phyloP scores from a whole-genome alignment of 2,113 vertebrate species.

The Elgaria multicarinata region DNA sequence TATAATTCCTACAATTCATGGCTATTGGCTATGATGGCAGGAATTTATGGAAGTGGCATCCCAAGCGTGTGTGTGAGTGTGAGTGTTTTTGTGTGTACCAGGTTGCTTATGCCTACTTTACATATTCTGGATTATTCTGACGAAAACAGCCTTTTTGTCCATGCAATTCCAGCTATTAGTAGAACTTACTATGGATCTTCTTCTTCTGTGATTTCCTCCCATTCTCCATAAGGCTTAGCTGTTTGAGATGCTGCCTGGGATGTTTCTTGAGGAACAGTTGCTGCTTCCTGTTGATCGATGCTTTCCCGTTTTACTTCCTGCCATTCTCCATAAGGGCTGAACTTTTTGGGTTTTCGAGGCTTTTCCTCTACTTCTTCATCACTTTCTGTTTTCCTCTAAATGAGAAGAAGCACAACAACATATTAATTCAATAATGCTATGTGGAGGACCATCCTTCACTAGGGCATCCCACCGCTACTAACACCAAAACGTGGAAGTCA shows the following conservation, averaged over 20 bases:
- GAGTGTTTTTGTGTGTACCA: too few relatives aligned
- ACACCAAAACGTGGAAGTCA: too few relatives aligned
- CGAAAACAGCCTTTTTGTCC: background rate
- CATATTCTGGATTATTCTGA: background rate
- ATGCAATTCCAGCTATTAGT: background rate
- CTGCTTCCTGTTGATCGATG: slow-evolving; percentile 51
- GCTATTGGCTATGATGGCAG: too few relatives aligned
- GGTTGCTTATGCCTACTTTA: background rate
- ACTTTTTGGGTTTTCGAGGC: slow-evolving; percentile 68
- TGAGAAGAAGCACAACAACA: slow-evolving; percentile 39
- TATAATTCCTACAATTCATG: too few relatives aligned
- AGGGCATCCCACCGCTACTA: too few relatives aligned
- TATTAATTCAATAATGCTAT: too few relatives aligned
- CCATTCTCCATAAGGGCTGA: slow-evolving; percentile 89
- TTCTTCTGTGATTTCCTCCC: slow-evolving; percentile 84
- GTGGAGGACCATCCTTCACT: too few relatives aligned
- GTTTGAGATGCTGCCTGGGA: slow-evolving; percentile 63
- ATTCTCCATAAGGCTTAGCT: slow-evolving; percentile 85
- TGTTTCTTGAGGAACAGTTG: slow-evolving; percentile 60
- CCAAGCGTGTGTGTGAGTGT: background rate
- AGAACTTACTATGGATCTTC: slow-evolving; percentile 84
- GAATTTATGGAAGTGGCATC: too few relatives aligned
- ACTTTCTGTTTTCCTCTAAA: slow-evolving; percentile 74
- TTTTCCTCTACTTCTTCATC: slow-evolving; percentile 65
- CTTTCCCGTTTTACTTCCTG: slow-evolving; percentile 80